Percentiles rank a stretch among this genome's conserved stretches.
Conservation (phyloP, 2,888 invertebrate genomes). For the Brachyptera risi region DNA sequence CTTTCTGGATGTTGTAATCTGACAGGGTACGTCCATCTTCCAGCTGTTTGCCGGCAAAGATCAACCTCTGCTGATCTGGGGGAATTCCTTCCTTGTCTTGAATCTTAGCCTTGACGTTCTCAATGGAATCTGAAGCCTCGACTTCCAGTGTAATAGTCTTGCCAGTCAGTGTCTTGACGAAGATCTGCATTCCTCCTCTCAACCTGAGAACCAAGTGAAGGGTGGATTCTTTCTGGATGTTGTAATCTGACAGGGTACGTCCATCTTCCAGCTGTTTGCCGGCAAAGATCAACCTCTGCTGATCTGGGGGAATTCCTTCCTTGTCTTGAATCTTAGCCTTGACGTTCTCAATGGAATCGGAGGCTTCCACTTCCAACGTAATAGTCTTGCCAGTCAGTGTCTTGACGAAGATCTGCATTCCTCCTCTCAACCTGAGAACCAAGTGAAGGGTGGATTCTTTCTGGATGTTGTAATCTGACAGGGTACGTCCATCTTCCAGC, state of each 20-base stretch:
- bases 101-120: conserved; percentile 50
- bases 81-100: conserved; percentile 47
- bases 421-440: too few relatives aligned
- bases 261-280: conserved; percentile 46
- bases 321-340: conserved; percentile 49
- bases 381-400: conserved; percentile 51
- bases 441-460: too few relatives aligned
- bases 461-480: too few relatives aligned
- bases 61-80: conserved; percentile 49
- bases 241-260: conserved; percentile 53
- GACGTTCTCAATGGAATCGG: conserved; percentile 53
- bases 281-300: conserved; percentile 47
- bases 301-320: conserved; percentile 52
- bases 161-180: conserved; percentile 54
- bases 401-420: conserved; percentile 53
- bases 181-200: conserved; percentile 64
- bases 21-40: conserved; percentile 53
- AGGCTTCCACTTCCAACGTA: conserved; percentile 49
- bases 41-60: conserved; percentile 56
- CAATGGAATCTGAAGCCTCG: conserved; percentile 53
- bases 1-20: conserved; percentile 38
- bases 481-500: too few relatives aligned
- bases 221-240: conserved; percentile 56
- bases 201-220: conserved; percentile 54
- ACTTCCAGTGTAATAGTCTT: conserved; percentile 56